Evolutionary conservation across 1,140 invertebrate species (phyloP), one percentile per base, ranked within the genome.

Genomic region (Eumeta japonica): DNA sequence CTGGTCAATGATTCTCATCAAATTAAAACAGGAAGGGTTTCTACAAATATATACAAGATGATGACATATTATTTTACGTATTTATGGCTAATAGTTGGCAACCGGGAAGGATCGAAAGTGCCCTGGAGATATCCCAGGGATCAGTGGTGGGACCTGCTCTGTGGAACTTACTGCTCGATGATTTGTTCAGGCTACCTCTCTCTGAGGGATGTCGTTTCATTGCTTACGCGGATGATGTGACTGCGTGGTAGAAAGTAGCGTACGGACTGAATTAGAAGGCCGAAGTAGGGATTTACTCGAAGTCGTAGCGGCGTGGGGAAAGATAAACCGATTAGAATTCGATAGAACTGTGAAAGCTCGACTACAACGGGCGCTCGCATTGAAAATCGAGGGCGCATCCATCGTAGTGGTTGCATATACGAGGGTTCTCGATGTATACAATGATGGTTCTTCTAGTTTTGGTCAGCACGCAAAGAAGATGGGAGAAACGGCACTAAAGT

Each of bases 111-210:
- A 1, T 13, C 30, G 10, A 62, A 56, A 31, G 1, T 16, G 0
- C 41, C 55, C 1, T 52, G 45, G 71, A 76, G 0, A 70, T 75
- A 17, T 74, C 76, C 0, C 72, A 78, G 43, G 73, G 73, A 0
- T 78, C 71, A 0, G 58, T 76, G 1, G 37, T 75, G 0, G 71
- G 71, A 0, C 63, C 74, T 0, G 19, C 41, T 1, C 39, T 72
- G 0, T 78, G 74, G 66, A 76, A 75, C 32, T 10, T 76, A 0
- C 41, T 72, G 3, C 62, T 78, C 16, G 60, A 77, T 28, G 50
- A 48, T 2, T 37, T 73, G 2, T 36, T 76, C 12, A 16, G 24
- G 3, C 32, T 71, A 2, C 48, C 51, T 12, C 16, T 42, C 1
- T 36, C 48, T 1, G 11, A 18, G 12, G 58, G 48, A 0, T 37